Conservation (phyloP, 2,113 vertebrate species). For the Scopus umbretta region DNA sequence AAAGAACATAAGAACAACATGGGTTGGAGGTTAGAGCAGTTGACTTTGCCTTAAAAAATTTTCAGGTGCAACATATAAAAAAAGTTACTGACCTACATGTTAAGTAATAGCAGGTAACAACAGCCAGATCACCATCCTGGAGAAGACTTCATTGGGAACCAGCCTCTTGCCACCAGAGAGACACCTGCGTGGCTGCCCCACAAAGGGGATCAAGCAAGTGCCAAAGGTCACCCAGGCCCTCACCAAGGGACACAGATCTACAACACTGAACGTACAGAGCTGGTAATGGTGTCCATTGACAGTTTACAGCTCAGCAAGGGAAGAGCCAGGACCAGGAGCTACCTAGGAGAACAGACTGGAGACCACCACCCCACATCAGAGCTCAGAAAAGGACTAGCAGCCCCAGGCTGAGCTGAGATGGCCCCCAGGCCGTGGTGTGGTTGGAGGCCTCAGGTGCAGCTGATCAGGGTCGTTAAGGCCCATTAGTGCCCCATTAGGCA, state of each 20-base stretch:
- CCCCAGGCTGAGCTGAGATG: neutral
- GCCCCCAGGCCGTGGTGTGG: neutral
- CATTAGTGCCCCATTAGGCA: neutral
- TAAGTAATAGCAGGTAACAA: neutral
- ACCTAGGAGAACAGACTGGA: neutral
- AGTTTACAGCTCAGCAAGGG: neutral
- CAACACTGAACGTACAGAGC: fast-evolving
- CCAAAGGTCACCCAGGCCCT: neutral
- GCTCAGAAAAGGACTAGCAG: neutral
- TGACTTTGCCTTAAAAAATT: neutral
- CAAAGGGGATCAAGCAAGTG: neutral
- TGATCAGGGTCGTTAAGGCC: fast-evolving
- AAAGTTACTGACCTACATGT: neutral
- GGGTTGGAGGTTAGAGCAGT: neutral
- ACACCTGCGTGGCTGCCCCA: fast-evolving
- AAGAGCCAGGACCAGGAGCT: neutral
- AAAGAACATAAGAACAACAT: neutral
- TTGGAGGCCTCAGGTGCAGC: neutral
- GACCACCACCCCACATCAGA: neutral
- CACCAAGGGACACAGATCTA: fast-evolving
- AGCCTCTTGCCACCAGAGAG: neutral
- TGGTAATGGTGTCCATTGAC: fast-evolving
- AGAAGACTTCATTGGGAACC: neutral
- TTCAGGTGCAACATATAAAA: neutral
- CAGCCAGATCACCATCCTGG: neutral